Percentiles rank a stretch among this genome's conserved stretches.
Conservation (phyloP, 2,888 invertebrate species). For the Mycalesis mineus region DNA sequence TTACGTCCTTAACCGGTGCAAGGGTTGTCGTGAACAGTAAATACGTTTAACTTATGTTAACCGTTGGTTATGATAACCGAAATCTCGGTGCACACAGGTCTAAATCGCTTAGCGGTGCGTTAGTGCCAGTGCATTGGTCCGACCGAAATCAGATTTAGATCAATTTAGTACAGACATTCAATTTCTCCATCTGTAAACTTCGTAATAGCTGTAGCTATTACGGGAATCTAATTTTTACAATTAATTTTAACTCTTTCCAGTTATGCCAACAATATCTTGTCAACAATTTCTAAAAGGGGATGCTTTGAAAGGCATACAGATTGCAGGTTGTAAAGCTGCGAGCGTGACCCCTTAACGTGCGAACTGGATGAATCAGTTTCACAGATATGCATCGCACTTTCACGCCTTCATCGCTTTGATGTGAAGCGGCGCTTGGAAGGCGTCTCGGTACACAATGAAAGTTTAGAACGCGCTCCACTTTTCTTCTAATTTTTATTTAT, state of each 20-base stretch:
- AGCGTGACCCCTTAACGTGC: slow-evolving; percentile 19
- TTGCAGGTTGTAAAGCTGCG: background rate
- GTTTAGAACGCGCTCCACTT: slow-evolving; percentile 25
- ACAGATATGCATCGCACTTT: slow-evolving; percentile 27
- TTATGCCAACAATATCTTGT: background rate
- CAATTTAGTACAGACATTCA: too few relatives aligned
- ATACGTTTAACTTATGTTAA: too few relatives aligned
- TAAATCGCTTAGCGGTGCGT: too few relatives aligned
- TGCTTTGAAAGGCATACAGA: background rate
- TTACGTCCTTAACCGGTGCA: too few relatives aligned
- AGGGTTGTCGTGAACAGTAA: too few relatives aligned
- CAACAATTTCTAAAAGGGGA: background rate
- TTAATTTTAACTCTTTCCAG: background rate
- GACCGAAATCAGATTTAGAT: too few relatives aligned
- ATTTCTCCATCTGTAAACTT: too few relatives aligned
- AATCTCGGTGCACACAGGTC: too few relatives aligned
- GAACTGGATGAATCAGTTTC: slow-evolving; percentile 26
- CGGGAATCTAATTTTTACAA: background rate
- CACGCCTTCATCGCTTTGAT: slow-evolving; percentile 50
- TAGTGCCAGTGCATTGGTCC: too few relatives aligned
- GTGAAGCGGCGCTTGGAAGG: slow-evolving; percentile 58
- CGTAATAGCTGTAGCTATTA: background rate
- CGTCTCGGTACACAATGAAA: slow-evolving; percentile 42
- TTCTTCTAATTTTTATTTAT: slow-evolving; percentile 2
- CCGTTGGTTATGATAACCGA: too few relatives aligned